Percentiles rank a stretch among this genome's conserved stretches.
Evolutionary conservation across 2,797 vertebrate genomes (phyloP).

Genomic region (Galagoides demidoff): DNA sequence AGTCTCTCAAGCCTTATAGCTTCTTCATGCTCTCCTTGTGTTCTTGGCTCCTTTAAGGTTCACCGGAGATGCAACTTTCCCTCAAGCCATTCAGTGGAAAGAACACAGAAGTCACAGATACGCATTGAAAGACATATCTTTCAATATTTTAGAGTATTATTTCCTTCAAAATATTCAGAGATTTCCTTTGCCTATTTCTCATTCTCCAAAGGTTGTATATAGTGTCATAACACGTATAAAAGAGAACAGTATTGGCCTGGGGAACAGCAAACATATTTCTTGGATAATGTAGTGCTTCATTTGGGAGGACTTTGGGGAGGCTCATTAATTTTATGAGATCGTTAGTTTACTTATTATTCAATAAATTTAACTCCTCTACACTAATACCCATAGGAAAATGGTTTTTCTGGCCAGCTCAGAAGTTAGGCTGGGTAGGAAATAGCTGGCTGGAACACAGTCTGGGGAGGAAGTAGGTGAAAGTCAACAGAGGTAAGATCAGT

Average conservation of each 20-base stretch:
- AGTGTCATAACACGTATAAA: neutral
- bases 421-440: neutral
- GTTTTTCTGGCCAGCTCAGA: neutral
- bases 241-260: neutral
- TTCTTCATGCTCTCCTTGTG: neutral
- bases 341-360: constrained; percentile 69
- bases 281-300: constrained; percentile 58
- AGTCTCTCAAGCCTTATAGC: neutral
- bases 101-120: neutral
- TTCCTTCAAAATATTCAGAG: constrained; percentile 17
- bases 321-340: constrained; percentile 68
- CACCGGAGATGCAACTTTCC: neutral
- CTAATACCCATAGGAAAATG: constrained; percentile 53
- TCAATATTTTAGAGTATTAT: neutral
- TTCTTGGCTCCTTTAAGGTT: neutral
- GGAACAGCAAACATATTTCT: constrained; percentile 7
- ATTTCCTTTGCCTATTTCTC: constrained; percentile 25
- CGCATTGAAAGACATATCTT: neutral
- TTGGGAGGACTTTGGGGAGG: constrained; percentile 49
- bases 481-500: neutral
- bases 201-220: neutral
- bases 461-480: neutral
- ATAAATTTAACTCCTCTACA: constrained; percentile 50
- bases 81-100: neutral
- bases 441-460: neutral